Percentiles rank a stretch among this genome's conserved stretches.
Conservation (phyloP, 2,797 vertebrate species). For the Tauraco hartlaubi region DNA sequence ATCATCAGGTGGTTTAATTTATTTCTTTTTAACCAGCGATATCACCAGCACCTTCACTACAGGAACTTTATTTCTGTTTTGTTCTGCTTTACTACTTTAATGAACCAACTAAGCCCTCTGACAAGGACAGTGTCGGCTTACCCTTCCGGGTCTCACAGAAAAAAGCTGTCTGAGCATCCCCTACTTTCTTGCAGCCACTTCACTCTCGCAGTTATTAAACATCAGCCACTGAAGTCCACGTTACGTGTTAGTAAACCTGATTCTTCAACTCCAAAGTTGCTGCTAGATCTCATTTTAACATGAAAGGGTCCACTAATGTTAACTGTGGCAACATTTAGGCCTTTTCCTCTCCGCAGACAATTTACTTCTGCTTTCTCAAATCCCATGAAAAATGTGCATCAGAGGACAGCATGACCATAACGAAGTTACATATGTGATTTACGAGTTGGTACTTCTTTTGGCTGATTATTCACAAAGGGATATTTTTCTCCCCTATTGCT, state of each 20-base stretch:
- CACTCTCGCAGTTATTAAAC: background rate
- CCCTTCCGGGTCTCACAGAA: background rate
- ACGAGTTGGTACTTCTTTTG: background rate
- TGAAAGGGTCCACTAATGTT: background rate
- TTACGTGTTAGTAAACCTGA: background rate
- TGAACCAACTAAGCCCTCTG: background rate
- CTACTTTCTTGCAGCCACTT: background rate
- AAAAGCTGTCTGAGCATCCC: background rate
- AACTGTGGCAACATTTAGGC: slow-evolving; percentile 33
- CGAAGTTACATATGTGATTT: background rate
- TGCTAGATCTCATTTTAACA: background rate
- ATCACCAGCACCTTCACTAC: background rate
- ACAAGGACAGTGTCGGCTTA: background rate
- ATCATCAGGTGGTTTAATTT: background rate
- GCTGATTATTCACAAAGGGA: background rate
- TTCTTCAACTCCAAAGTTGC: background rate
- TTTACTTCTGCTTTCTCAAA: slow-evolving; percentile 23
- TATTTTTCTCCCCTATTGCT: background rate
- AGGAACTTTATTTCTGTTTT: background rate
- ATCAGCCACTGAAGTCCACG: background rate
- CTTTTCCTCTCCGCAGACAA: background rate
- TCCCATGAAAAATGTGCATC: background rate
- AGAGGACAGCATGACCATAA: background rate
- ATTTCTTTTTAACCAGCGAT: background rate
- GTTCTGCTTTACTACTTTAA: background rate